Conservation (phyloP, 2,113 vertebrate species). For the Emydura subglobosa region DNA sequence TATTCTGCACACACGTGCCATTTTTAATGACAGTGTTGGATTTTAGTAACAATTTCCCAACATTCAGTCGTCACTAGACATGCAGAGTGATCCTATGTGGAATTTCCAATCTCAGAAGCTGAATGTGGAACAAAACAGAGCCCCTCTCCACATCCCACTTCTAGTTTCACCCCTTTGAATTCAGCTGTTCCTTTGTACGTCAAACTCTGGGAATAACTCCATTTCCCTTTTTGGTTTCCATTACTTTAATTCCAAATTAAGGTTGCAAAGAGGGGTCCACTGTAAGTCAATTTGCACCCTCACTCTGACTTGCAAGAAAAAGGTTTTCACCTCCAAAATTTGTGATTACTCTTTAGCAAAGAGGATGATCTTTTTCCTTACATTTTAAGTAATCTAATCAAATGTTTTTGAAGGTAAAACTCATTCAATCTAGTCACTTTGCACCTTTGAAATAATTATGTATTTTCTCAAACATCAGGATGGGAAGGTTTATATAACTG, state of each 20-base stretch:
- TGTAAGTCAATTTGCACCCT: background rate
- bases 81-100: background rate
- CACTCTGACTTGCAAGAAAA: background rate
- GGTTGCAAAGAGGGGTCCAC: accelerated
- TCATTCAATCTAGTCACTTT: background rate
- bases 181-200: background rate
- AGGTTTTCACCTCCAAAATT: background rate
- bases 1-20: background rate
- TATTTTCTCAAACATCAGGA: background rate
- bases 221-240: accelerated
- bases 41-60: background rate
- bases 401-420: background rate
- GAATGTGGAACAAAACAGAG: accelerated
- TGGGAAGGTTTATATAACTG: background rate
- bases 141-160: background rate
- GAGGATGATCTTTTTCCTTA: background rate
- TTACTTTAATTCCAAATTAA: background rate
- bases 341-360: background rate
- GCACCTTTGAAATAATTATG: background rate
- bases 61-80: background rate
- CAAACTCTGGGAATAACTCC: background rate
- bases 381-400: background rate
- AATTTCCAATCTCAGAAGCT: background rate
- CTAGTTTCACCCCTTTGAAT: background rate
- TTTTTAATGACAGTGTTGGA: background rate